Conservation (phyloP, 2,797 vertebrate genomes). For the Diglossa cyanea region DNA sequence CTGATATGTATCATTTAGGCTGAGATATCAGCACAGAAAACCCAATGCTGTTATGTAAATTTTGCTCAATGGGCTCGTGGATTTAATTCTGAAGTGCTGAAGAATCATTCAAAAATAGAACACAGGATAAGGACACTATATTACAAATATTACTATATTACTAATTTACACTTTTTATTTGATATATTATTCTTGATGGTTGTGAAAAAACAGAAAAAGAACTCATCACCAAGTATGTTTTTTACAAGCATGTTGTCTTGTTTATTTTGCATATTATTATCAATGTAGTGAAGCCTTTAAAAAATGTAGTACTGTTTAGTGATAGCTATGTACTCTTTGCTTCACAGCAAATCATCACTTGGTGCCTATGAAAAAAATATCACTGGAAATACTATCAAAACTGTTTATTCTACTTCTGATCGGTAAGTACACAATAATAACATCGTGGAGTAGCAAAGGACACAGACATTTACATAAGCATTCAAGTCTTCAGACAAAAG, state of each 20-base stretch:
- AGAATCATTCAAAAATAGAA: background rate
- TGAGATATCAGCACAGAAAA: background rate
- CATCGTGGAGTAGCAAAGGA: background rate
- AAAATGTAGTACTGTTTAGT: background rate
- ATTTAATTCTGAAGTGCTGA: background rate
- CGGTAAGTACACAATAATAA: conserved; percentile 73
- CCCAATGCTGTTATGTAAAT: background rate
- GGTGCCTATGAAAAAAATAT: conserved; percentile 63
- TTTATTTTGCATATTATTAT: background rate
- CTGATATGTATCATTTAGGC: background rate
- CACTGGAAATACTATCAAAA: conserved; percentile 78
- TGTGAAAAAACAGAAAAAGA: background rate
- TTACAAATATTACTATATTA: background rate
- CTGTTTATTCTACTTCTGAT: conserved; percentile 84
- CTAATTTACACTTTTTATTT: background rate
- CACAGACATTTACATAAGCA: background rate
- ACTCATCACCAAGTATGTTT: background rate
- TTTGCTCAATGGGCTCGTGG: background rate
- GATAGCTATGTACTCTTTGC: background rate
- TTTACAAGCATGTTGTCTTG: background rate
- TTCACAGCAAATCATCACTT: conserved; percentile 66
- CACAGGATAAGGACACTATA: background rate
- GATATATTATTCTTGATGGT: background rate
- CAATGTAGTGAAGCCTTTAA: background rate
- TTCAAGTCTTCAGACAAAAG: conserved; percentile 22